Base-by-base conservation (phyloP, 2,888 invertebrate species). In the Ophioninae sp. region DNA sequence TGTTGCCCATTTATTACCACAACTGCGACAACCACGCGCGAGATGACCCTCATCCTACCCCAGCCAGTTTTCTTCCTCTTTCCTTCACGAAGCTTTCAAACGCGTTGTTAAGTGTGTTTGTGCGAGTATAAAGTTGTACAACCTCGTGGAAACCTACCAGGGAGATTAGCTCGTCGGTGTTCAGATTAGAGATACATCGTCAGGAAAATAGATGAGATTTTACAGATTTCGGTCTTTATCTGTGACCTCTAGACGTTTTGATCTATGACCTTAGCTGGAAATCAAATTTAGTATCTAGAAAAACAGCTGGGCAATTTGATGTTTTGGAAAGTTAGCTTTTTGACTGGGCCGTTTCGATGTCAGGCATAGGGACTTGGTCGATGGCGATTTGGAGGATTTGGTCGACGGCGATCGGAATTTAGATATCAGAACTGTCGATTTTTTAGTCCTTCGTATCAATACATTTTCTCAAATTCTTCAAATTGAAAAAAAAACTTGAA, bases 1-100 rank as follows among this genome's bases (percentile, higher is more conserved):
- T 92, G 92, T 92, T 91, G 91, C 92, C 91, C 91, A 92, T 92
- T 92, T 92, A 92, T 92, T 91, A 91, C 91, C 89, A 90, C 90
- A 89, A 90, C 89, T 90, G 88, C 89, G 89, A 90, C 90, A 81
- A 83, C 82, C 79, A 72, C 78, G 83, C 83, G 82, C 81, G 79
- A 88, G 88, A 87, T 88, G 87, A 85, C 87, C 85, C 83, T 84
- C 72, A n/a, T n/a, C 51, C 74, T 67, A 71, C 30, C 30, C 3
- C 30, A 1, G 72, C 69, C 74, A 74, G 73, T 79, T 82, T 79
- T 81, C 85, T 79, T 65, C 63, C 79, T 77, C 81, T 79, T 71
- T 80, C 63, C 74, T 58, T 65, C 65, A 79, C 80, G 75, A 79
- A 65, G 65, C 81, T 71, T 79, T 79, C 71, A 58, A 56, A 41